phyloP scores from a whole-genome alignment of 2,113 vertebrate species.

The Micronisus gabar region DNA sequence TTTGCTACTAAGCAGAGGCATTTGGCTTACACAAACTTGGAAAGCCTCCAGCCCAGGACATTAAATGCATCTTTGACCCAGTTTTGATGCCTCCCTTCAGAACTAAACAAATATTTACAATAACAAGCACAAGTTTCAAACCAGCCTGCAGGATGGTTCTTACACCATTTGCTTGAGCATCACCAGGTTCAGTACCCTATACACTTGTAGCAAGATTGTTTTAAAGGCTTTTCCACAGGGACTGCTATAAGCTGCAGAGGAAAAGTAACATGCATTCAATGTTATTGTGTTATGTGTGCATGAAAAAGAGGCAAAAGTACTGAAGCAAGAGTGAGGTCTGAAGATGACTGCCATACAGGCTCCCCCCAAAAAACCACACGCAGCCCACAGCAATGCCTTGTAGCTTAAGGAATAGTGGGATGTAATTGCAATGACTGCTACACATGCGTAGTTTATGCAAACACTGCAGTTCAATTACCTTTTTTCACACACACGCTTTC shows the following conservation, averaged over 20 bases:
- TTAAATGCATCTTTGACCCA: slow-evolving; percentile 43
- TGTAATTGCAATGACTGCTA: slow-evolving; percentile 79
- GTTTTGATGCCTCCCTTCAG: slow-evolving; percentile 59
- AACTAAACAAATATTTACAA: neutral
- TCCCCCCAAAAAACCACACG: slow-evolving; percentile 86
- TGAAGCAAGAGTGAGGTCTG: slow-evolving; percentile 84
- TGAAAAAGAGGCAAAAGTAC: slow-evolving; percentile 87
- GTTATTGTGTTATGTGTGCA: slow-evolving; percentile 86
- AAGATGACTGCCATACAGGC: slow-evolving; percentile 90
- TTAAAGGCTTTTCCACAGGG: slow-evolving; percentile 85
- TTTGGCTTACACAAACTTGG: slow-evolving; percentile 9
- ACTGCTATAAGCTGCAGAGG: slow-evolving; percentile 82
- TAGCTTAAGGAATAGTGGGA: slow-evolving; percentile 79
- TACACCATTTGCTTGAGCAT: slow-evolving; percentile 58
- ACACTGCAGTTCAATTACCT: slow-evolving; percentile 79
- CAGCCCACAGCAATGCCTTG: slow-evolving; percentile 90
- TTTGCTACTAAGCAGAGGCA: slow-evolving; percentile 50
- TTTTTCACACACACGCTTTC: slow-evolving; percentile 78
- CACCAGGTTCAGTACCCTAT: slow-evolving; percentile 83
- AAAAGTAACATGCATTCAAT: slow-evolving; percentile 89
- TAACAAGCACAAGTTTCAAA: neutral
- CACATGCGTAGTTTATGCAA: slow-evolving; percentile 84
- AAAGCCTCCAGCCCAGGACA: slow-evolving; percentile 66
- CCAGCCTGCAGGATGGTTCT: slow-evolving; percentile 58
- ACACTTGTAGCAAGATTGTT: slow-evolving; percentile 66